Evolutionary conservation across 2,113 vertebrate species (phyloP).

Genomic region (Panurus biarmicus): DNA sequence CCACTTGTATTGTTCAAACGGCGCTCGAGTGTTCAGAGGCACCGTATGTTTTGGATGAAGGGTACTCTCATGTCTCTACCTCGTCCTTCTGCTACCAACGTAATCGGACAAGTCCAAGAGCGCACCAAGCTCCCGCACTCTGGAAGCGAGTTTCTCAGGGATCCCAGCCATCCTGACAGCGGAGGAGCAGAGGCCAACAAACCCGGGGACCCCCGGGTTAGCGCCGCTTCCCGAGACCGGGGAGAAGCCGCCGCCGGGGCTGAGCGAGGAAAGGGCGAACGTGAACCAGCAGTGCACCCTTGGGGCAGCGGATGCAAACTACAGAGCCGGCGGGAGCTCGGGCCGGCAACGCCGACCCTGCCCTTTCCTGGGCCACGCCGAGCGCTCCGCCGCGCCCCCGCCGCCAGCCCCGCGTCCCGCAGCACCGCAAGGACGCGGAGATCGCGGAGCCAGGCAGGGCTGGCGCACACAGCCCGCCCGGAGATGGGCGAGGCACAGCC

Average conservation of each 20-base stretch:
- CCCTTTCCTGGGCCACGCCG: background rate
- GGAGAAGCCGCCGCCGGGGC: background rate
- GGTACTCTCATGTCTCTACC: background rate
- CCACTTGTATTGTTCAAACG: background rate
- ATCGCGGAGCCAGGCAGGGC: background rate
- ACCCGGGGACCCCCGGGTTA: background rate
- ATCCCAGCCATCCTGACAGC: background rate
- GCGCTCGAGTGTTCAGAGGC: background rate
- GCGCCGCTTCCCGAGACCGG: background rate
- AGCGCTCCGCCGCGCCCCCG: background rate
- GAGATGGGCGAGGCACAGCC: background rate
- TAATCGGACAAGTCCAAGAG: background rate
- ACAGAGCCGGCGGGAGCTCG: background rate
- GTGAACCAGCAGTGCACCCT: constrained; percentile 37
- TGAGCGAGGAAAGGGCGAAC: background rate
- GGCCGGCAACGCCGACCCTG: background rate
- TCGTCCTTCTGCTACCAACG: background rate
- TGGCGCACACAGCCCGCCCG: rapidly evolving
- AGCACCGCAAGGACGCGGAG: rapidly evolving
- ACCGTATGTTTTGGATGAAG: background rate
- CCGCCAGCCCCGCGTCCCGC: background rate
- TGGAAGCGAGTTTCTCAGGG: background rate
- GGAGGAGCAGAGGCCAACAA: rapidly evolving
- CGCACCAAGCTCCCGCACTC: background rate
- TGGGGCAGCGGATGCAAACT: constrained; percentile 17